Percentiles rank a stretch among this genome's conserved stretches.
Evolutionary conservation across 92 coral and sea anemone genomes (phyloP).

Genomic region (Bergia puertoricense): DNA sequence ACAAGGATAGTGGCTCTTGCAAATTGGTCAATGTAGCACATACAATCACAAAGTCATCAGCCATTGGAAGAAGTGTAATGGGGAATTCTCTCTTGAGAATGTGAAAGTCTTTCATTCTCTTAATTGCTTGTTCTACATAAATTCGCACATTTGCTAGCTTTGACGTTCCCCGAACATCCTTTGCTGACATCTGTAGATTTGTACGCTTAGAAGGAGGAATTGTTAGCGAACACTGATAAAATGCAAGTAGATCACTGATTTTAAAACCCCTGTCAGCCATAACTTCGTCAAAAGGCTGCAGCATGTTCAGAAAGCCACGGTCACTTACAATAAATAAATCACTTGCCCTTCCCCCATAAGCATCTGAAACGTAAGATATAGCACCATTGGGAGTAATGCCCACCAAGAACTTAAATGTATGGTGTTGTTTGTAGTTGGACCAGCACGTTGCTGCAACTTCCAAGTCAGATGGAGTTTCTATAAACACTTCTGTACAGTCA

Average conservation of each 20-base stretch:
- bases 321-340: conserved; percentile 30
- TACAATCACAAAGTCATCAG: neutral
- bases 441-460: conserved; percentile 34
- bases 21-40: neutral
- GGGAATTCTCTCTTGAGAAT: neutral
- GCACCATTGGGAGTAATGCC: conserved; percentile 46
- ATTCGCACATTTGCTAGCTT: conserved; percentile 44
- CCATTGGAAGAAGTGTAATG: neutral
- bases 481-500: conserved; percentile 20
- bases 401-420: conserved; percentile 34
- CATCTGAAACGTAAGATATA: conserved; percentile 15
- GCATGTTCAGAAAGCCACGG: conserved; percentile 29
- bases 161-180: conserved; percentile 28
- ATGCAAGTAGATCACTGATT: conserved; percentile 20
- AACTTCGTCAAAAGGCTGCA: conserved; percentile 37
- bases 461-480: conserved; percentile 7
- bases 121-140: neutral
- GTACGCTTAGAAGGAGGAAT: neutral
- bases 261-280: conserved; percentile 43
- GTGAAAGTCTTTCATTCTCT: neutral
- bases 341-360: conserved; percentile 41
- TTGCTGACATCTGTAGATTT: conserved; percentile 17
- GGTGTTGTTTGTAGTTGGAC: conserved; percentile 9
- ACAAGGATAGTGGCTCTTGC: neutral
- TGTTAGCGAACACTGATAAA: neutral